Evolutionary conservation across 2,888 invertebrate genomes (phyloP), one percentile per base, ranked within the genome.

Genomic region (Eustalomyia histrio): DNA sequence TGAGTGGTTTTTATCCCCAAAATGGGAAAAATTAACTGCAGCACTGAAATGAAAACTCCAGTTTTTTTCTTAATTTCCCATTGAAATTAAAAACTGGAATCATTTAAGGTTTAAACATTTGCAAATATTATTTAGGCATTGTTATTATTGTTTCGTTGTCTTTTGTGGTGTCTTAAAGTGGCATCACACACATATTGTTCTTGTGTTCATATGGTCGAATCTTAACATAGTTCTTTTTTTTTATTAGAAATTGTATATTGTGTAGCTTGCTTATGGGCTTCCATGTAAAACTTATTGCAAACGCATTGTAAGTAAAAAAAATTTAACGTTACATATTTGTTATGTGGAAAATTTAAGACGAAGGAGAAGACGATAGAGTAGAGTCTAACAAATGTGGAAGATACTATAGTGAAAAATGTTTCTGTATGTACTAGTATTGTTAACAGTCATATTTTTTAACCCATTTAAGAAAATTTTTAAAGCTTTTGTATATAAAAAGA

Each of bases 361-460:
- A 47, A 47, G 43, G 6, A 47, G 14, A 2, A 14, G 43, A 0
- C 0, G 43, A 1, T 47, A 12, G 2, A 39, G 39, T 12, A 39
- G 12, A 35, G 1, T 3, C 35, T 24, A 24, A 35, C 35, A 35
- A 35, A 24, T 24, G 24, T 24, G 5, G 24, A 10, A 47, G 43
- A 47, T 47, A n/a, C 43, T 12, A 39, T 12, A 12, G 39, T 12
- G 1, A 12, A 39, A 12, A 39, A 10, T 12, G 9, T 39, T 2
- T 39, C 3, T 39, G 10, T 39, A 12, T 39, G 10, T 35, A 6
- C 8, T 35, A 24, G 24, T 35, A 12, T 12, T 39, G 10, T 65
- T 58, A 18, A 52, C 52, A 55, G 57, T 68, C 72, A 72, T 76
- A 76, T 67, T 68, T 78, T 53, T 71, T 78, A 76, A 71, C 50